Evolutionary conservation across 1,140 invertebrate genomes (phyloP).

Genomic region (Vanessa atalanta): DNA sequence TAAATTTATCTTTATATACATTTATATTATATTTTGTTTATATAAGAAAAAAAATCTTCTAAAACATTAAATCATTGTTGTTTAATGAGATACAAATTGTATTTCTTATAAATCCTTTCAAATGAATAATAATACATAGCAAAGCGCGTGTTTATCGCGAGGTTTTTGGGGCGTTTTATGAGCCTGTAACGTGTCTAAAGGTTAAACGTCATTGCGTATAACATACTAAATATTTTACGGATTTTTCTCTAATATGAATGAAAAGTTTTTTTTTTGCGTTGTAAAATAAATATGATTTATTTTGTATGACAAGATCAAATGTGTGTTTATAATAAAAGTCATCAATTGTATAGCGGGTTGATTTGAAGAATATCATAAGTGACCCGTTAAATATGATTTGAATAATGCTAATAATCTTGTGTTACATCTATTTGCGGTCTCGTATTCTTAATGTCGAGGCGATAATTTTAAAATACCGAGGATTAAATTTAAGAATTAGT

Average conservation of each 20-base stretch:
- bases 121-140: too few species aligned
- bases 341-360: not conserved
- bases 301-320: not conserved
- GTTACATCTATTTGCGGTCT: slow-evolving; percentile 7
- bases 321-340: not conserved
- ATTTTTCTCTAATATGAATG: not conserved
- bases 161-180: too few species aligned
- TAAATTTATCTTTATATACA: too few species aligned
- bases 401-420: not conserved
- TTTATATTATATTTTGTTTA: too few species aligned
- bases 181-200: too few species aligned
- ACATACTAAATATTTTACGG: not conserved
- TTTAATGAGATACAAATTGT: too few species aligned
- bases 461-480: slow-evolving; percentile 38
- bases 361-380: not conserved
- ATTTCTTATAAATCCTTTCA: too few species aligned
- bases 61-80: too few species aligned
- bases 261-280: not conserved
- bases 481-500: slow-evolving; percentile 37
- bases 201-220: too few species aligned
- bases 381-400: not conserved
- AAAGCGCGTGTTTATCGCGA: too few species aligned
- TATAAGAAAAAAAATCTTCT: too few species aligned
- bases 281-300: slow-evolving; percentile 7
- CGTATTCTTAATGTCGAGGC: slow-evolving; percentile 15